Evolutionary conservation across 2,888 invertebrate genomes (phyloP).

Genomic region (Pseudoips prasinana): DNA sequence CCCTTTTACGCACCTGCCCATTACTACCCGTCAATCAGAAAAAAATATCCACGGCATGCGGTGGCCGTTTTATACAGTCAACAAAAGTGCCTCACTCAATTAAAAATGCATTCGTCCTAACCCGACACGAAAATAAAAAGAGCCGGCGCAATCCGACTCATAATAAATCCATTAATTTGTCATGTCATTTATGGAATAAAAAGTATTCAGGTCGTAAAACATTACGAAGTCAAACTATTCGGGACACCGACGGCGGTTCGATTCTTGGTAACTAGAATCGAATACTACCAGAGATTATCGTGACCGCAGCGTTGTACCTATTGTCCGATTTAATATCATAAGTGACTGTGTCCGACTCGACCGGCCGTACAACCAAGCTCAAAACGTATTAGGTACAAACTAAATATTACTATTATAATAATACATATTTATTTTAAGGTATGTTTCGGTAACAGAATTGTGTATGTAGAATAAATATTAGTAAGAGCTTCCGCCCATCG

Average conservation of each 20-base stretch:
- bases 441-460: too few relatives aligned
- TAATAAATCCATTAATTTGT: slow-evolving; percentile 82
- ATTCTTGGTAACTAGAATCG: slow-evolving; percentile 69
- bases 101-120: slow-evolving; percentile 82
- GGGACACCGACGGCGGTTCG: slow-evolving; percentile 43
- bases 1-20: slow-evolving; percentile 77
- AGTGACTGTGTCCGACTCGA: slow-evolving; percentile 56
- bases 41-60: slow-evolving; percentile 74
- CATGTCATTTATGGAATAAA: slow-evolving; percentile 77
- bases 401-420: too few relatives aligned
- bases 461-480: too few relatives aligned
- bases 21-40: slow-evolving; percentile 81
- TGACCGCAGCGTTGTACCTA: slow-evolving; percentile 58
- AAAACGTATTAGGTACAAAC: slow-evolving; percentile 32
- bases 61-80: slow-evolving; percentile 79
- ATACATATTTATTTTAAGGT: too few relatives aligned
- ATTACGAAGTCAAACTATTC: slow-evolving; percentile 51
- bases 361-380: slow-evolving; percentile 44
- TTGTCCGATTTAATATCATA: slow-evolving; percentile 71
- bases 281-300: slow-evolving; percentile 67
- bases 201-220: slow-evolving; percentile 56
- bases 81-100: slow-evolving; percentile 81
- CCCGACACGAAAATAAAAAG: slow-evolving; percentile 71
- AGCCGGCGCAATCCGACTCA: slow-evolving; percentile 68
- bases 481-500: too few relatives aligned